Conservation (phyloP, 2,113 vertebrate genomes). For the Heterocephalus glaber region DNA sequence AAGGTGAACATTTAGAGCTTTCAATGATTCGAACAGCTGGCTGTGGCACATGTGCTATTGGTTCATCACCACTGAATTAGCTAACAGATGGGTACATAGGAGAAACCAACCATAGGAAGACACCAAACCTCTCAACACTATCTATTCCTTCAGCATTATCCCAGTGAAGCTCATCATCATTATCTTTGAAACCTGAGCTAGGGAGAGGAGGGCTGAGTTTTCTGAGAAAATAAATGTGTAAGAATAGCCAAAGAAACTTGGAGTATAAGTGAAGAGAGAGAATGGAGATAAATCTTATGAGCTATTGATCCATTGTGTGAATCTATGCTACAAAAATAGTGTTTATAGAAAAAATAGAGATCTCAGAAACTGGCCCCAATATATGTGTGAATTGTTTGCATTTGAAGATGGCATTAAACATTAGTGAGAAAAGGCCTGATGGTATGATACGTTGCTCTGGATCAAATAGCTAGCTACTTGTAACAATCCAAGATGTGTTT, state of each 20-base stretch:
- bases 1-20: not conserved
- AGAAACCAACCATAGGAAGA: not conserved
- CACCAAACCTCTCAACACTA: not conserved
- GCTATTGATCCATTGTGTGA: not conserved
- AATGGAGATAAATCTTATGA: not conserved
- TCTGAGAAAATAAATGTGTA: not conserved
- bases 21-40: not conserved
- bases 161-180: not conserved
- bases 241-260: not conserved
- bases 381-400: not conserved
- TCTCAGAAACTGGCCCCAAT: not conserved
- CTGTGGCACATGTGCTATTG: not conserved
- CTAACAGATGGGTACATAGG: not conserved
- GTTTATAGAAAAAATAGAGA: not conserved
- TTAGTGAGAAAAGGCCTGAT: not conserved
- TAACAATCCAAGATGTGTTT: not conserved
- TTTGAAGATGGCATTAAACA: not conserved
- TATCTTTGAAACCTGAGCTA: not conserved
- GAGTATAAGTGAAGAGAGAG: not conserved
- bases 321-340: not conserved
- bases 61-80: no score
- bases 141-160: not conserved
- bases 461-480: not conserved
- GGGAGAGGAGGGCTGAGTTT: not conserved
- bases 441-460: not conserved